Evolutionary conservation across 2,113 vertebrate species (phyloP).

Genomic region (Tapirus terrestris): DNA sequence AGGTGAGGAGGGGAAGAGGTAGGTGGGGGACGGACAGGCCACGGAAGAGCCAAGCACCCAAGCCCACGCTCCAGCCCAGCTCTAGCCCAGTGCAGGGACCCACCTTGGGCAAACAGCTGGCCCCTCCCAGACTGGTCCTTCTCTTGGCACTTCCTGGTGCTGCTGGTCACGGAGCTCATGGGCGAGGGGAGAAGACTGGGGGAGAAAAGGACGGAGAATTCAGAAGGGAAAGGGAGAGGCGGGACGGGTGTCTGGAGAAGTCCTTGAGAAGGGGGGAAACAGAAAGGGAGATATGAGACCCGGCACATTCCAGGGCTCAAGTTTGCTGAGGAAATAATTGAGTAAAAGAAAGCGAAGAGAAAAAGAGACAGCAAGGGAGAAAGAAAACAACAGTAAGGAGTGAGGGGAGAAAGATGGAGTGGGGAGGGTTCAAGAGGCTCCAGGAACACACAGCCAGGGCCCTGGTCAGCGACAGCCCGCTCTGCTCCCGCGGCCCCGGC

Average conservation of each 20-base stretch:
- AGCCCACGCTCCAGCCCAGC: not conserved
- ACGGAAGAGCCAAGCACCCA: not conserved
- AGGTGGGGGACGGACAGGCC: not conserved
- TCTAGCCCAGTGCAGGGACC: not conserved
- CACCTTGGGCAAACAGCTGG: constrained; percentile 71
- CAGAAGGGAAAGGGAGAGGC: not conserved
- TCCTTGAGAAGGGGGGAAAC: not conserved
- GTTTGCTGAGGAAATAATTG: not conserved
- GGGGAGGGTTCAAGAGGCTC: not conserved
- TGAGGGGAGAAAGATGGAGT: not conserved
- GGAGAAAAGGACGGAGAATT: not conserved
- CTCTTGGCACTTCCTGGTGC: constrained; percentile 70
- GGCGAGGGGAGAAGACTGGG: not conserved
- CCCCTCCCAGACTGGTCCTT: constrained; percentile 1
- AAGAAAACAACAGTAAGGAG: not conserved
- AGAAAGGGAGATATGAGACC: no score
- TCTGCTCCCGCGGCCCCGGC: accelerated
- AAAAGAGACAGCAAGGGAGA: constrained; percentile 43
- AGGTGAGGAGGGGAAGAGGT: not conserved
- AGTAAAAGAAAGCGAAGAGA: constrained; percentile 64
- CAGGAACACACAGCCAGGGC: not conserved
- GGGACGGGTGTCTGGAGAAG: not conserved
- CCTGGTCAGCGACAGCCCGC: accelerated
- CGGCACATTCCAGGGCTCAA: not conserved
- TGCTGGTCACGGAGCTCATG: not conserved